Conservation (phyloP, 2,113 vertebrate species). For the Cromileptes altivelis region DNA sequence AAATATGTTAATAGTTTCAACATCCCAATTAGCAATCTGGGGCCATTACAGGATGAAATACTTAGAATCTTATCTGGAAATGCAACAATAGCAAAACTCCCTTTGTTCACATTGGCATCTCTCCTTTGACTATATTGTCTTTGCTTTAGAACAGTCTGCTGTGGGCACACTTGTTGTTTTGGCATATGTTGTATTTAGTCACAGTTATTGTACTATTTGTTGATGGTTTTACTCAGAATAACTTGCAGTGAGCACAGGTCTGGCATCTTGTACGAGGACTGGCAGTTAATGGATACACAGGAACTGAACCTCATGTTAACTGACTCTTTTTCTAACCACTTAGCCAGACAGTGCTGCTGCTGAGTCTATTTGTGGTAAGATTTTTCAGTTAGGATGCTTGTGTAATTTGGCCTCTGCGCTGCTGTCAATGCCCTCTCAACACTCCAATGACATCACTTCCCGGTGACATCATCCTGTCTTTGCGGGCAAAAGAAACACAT, state of each 20-base stretch:
- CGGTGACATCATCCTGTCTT: slow-evolving; percentile 42
- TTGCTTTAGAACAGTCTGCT: slow-evolving; percentile 21
- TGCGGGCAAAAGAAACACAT: slow-evolving; percentile 32
- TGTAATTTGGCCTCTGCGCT: slow-evolving; percentile 22
- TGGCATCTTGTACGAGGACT: background rate
- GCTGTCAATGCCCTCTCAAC: slow-evolving; percentile 17
- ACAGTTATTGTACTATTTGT: slow-evolving; percentile 1
- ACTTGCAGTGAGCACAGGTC: background rate
- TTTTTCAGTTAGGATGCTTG: slow-evolving; percentile 2
- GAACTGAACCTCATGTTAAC: slow-evolving; percentile 25
- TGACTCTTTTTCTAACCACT: slow-evolving; percentile 14
- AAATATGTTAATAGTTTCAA: slow-evolving; percentile 57
- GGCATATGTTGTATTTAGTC: background rate
- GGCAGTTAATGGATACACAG: slow-evolving; percentile 5
- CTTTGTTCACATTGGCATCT: background rate
- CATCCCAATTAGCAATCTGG: slow-evolving; percentile 40
- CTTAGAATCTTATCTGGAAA: slow-evolving; percentile 21
- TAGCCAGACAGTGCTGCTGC: background rate
- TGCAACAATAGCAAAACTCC: background rate
- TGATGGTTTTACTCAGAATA: background rate
- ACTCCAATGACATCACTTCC: slow-evolving; percentile 47
- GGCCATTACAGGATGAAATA: slow-evolving; percentile 20
- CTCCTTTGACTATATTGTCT: slow-evolving; percentile 9
- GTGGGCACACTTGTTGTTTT: slow-evolving; percentile 10
- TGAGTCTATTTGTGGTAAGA: slow-evolving; percentile 23